Conservation (phyloP, 2,888 invertebrate genomes). For the Stramonita haemastoma region DNA sequence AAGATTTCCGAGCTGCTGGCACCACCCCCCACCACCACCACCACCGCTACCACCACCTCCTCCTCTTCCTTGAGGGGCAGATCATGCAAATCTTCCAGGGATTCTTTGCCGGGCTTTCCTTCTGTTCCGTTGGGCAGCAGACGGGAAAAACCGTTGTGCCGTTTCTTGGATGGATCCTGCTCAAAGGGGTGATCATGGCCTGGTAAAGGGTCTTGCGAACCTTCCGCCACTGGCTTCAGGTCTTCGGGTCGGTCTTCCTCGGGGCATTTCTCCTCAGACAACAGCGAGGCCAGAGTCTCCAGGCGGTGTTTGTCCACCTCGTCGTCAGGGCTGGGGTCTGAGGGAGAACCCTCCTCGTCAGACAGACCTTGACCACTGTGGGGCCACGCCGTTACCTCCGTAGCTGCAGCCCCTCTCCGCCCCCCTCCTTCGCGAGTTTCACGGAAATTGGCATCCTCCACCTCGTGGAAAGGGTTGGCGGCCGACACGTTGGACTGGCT, state of each 20-base stretch:
- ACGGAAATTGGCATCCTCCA: neutral
- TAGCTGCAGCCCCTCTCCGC: neutral
- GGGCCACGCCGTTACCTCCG: neutral
- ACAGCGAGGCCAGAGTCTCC: neutral
- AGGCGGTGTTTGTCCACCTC: neutral
- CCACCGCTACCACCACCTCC: neutral
- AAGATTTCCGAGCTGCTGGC: neutral
- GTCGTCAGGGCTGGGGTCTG: neutral
- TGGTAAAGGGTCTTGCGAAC: neutral
- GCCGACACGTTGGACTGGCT: neutral
- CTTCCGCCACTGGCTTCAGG: neutral
- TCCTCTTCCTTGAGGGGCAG: neutral
- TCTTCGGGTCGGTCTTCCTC: neutral
- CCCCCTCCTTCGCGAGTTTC: neutral
- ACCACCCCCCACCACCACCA: neutral
- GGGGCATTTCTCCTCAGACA: neutral
- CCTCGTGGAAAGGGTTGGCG: neutral
- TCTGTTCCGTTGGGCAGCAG: neutral
- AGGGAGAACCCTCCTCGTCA: neutral
- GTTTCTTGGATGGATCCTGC: too few species aligned
- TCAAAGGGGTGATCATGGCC: neutral
- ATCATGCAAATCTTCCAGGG: neutral
- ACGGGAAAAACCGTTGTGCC: too few species aligned
- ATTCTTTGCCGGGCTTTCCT: neutral
- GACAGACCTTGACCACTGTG: neutral